Conservation (phyloP, 1,140 invertebrate species). For the Drosophila lowei region DNA sequence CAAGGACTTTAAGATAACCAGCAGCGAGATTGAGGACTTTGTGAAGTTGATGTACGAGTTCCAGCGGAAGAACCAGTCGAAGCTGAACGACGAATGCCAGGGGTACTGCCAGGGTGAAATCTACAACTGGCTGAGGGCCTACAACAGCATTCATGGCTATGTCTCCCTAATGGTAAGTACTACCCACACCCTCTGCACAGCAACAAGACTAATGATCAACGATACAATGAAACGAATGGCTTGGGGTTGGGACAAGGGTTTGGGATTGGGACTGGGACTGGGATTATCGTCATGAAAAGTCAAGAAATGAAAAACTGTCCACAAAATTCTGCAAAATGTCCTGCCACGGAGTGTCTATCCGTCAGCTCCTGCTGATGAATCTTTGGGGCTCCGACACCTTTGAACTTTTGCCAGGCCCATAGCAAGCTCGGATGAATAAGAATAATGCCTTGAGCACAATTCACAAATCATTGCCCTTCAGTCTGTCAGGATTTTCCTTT, state of each 20-base stretch:
- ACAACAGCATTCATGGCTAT: constrained; percentile 78
- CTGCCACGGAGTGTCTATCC: neutral
- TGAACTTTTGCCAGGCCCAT: constrained; percentile 29
- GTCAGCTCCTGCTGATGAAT: constrained; percentile 27
- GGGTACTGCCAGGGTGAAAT: constrained; percentile 77
- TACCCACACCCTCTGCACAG: no score
- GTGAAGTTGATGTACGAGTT: constrained; percentile 40
- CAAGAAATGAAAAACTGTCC: constrained; percentile 15
- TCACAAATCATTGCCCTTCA: constrained; percentile 18
- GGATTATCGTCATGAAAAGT: constrained; percentile 1
- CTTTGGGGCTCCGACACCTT: constrained; percentile 30
- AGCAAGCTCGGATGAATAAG: no score
- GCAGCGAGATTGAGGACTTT: constrained; percentile 53
- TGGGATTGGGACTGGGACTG: no score
- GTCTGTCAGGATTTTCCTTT: neutral
- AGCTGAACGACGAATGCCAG: constrained; percentile 48
- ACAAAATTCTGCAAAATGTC: constrained; percentile 12
- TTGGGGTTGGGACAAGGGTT: neutral
- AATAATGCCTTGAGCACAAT: neutral
- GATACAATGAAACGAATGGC: neutral
- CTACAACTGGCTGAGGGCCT: constrained; percentile 63
- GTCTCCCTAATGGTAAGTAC: constrained; percentile 79
- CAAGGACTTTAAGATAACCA: constrained; percentile 35
- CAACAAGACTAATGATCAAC: neutral
- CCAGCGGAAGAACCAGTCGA: constrained; percentile 51